These are phyloP conservation scores for Solen grandis DNA, from an alignment of 1,140 invertebrate species.

Conservation along the genomic window DNA sequence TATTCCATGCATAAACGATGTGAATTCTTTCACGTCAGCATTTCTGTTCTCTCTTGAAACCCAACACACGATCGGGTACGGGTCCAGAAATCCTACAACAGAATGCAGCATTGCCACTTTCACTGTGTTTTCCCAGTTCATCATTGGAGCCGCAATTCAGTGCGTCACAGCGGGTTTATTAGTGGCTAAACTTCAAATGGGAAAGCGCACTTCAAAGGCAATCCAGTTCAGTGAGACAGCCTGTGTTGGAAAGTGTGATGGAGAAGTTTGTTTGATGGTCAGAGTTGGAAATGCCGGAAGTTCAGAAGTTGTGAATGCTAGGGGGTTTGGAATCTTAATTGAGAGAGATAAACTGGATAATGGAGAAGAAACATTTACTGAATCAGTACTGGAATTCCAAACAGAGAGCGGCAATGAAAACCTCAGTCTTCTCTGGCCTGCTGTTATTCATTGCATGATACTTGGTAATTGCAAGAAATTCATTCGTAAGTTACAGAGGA, in stretches of 20 bases:
- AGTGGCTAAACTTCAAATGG: slow-evolving; percentile 82
- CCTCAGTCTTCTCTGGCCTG: slow-evolving; percentile 96
- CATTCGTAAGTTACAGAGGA: slow-evolving; percentile 90
- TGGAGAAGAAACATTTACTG: slow-evolving; percentile 62
- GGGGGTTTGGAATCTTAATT: slow-evolving; percentile 93
- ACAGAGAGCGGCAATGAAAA: slow-evolving; percentile 91
- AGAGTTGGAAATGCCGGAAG: slow-evolving; percentile 98
- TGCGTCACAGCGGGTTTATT: slow-evolving; percentile 88
- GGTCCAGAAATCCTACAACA: slow-evolving; percentile 89
- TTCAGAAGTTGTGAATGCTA: slow-evolving; percentile 95
- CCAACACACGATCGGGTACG: slow-evolving; percentile 81
- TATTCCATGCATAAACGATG: slow-evolving; percentile 76
- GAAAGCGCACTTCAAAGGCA: slow-evolving; percentile 95
- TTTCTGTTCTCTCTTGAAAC: slow-evolving; percentile 81
- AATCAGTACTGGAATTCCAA: slow-evolving; percentile 81
- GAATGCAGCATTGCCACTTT: slow-evolving; percentile 97
- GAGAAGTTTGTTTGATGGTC: slow-evolving; percentile 94
- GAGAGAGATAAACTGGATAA: slow-evolving; percentile 87
- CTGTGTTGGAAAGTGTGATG: slow-evolving; percentile 89
- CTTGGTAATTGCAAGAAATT: slow-evolving; percentile 91
- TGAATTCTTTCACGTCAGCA: slow-evolving; percentile 71
- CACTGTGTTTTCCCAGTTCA: slow-evolving; percentile 97
- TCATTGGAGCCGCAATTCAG: slow-evolving; percentile 94
- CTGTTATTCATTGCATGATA: slow-evolving; percentile 88
- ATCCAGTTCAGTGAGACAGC: slow-evolving; percentile 94